phyloP scores from a whole-genome alignment of 2,797 vertebrate genomes.

The Aldrovandia affinis region DNA sequence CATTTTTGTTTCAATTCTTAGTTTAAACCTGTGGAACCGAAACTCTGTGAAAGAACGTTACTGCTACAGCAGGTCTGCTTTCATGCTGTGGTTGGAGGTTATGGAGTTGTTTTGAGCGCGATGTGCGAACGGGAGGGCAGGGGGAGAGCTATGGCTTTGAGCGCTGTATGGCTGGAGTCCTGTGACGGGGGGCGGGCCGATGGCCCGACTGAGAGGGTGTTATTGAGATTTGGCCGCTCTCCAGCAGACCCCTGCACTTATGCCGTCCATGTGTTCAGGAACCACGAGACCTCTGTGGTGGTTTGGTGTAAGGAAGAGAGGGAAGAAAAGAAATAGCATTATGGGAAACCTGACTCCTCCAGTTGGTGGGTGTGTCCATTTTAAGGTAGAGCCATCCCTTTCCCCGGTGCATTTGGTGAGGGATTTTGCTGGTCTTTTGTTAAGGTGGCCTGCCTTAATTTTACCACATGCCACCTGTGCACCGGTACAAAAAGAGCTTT shows the following conservation, averaged over 20 bases:
- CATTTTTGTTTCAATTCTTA: not conserved
- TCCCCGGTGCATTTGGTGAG: not conserved
- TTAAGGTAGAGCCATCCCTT: constrained; percentile 39
- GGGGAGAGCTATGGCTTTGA: not conserved
- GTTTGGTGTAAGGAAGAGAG: constrained; percentile 27
- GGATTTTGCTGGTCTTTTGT: not conserved
- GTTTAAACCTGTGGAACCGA: not conserved
- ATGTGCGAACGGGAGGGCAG: not conserved
- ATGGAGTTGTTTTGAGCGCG: not conserved
- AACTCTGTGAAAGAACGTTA: not conserved
- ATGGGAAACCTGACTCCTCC: constrained; percentile 34
- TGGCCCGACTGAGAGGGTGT: constrained; percentile 23
- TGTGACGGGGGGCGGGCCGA: constrained; percentile 20
- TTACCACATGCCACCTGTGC: not conserved
- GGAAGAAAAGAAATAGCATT: not conserved
- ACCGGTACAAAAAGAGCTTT: not conserved
- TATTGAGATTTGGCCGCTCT: constrained; percentile 38
- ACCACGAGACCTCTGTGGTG: constrained; percentile 37
- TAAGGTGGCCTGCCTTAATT: not conserved
- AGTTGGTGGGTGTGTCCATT: constrained; percentile 26
- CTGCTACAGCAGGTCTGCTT: not conserved
- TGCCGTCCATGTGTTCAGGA: constrained; percentile 51
- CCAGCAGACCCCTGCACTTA: constrained; percentile 49
- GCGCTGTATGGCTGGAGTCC: not conserved
- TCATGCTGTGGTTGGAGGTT: not conserved